Conservation (phyloP, 2,113 vertebrate genomes). For the Struthio camelus region DNA sequence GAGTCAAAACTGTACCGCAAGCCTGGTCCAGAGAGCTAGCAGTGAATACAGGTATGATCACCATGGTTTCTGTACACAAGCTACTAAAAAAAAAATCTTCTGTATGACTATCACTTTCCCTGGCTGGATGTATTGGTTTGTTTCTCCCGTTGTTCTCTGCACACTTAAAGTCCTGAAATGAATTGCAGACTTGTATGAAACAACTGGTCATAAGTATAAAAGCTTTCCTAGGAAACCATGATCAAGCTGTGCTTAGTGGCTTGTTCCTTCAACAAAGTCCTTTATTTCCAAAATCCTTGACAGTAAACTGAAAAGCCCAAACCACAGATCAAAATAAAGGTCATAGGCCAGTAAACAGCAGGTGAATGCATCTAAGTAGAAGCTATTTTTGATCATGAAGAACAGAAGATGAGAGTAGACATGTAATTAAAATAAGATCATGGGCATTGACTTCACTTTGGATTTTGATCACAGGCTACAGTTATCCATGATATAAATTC, state of each 20-base stretch:
- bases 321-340: not conserved
- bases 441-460: not conserved
- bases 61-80: not conserved
- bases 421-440: not conserved
- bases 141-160: not conserved
- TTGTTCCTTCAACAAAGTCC: not conserved
- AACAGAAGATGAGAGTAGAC: not conserved
- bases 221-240: not conserved
- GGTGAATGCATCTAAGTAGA: not conserved
- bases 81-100: not conserved
- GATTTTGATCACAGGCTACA: not conserved
- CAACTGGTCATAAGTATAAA: not conserved
- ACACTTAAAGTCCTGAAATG: not conserved
- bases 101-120: not conserved
- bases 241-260: not conserved
- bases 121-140: not conserved
- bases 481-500: not conserved
- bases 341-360: not conserved
- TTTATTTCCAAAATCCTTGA: not conserved
- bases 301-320: not conserved
- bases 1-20: not conserved
- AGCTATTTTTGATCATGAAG: not conserved
- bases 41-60: not conserved
- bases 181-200: not conserved
- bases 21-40: not conserved